Evolutionary conservation across 2,797 vertebrate species (phyloP), one percentile per base, ranked within the genome.

Genomic region (Zonotrichia albicollis): DNA sequence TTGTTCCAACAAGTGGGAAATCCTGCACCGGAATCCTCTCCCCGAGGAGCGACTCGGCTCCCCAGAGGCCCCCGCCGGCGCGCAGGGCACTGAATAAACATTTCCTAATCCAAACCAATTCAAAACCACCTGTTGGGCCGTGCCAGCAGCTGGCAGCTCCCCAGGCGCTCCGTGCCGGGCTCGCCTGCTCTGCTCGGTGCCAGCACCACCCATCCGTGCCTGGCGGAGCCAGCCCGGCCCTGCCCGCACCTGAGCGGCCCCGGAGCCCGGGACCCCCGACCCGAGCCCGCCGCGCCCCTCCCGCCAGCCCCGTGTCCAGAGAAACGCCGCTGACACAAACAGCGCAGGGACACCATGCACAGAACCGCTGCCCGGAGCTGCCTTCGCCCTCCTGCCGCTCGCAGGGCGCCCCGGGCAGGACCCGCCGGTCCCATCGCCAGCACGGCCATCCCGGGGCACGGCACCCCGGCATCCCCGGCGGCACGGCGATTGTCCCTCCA

Each of bases 291-390:
- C 53, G 53, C 53, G 5, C 2, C 53, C 30, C 30, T 54, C 53
- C 53, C 9, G 53, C 53, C 30, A 21, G 8, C 30, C 53, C 53
- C 18, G 51, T 4, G 2, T 2, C 18, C 51, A 13, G 2, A 32
- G 16, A 32, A 21, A 9, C 53, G 7, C 30, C 29, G 18, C 30
- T 1, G 53, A 2, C 53, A 32, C 30, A 6, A 6, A 13, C 18
- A 32, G 53, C 30, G 18, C 30, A 1, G 53, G 0, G 4, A 6
- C 51, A 21, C 1, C 50, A 5, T 1, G 2, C 1, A 13, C 53
- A 13, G 53, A 13, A 6, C 51, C 30, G 51, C 53, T 9, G 53
- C 53, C 53, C 12, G 53, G 17, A 9, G 30, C 8, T 3, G 53
- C 18, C 53, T 32, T 13, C 11, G 30, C 53, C 19, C 30, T 20